These are phyloP conservation scores for Crocallis elinguaria DNA, from an alignment of 2,888 invertebrate genomes.

Conservation along the genomic window DNA sequence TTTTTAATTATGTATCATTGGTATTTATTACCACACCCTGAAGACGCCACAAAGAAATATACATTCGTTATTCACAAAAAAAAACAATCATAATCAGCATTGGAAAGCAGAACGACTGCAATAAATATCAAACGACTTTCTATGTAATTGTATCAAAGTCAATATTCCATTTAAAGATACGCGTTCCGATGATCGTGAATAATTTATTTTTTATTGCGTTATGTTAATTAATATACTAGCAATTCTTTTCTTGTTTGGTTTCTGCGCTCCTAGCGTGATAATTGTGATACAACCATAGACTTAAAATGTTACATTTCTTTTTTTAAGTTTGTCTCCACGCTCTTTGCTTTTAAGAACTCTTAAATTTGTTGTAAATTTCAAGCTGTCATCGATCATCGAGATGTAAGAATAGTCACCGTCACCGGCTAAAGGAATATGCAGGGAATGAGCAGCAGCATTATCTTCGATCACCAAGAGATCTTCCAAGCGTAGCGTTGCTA, in stretches of 20 bases:
- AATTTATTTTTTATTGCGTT: conserved; percentile 17
- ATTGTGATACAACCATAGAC: too few species aligned
- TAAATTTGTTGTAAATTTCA: too few species aligned
- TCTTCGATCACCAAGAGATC: too few species aligned
- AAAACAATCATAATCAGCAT: conserved; percentile 7
- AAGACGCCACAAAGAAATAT: not conserved
- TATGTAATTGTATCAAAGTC: conserved; percentile 27
- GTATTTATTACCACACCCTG: not conserved
- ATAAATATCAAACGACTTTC: conserved; percentile 21
- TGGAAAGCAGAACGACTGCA: conserved; percentile 17
- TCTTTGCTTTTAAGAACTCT: too few species aligned
- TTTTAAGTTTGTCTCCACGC: too few species aligned
- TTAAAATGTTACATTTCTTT: too few species aligned
- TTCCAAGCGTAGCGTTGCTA: too few species aligned
- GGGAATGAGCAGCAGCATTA: too few species aligned
- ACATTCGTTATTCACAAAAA: not conserved
- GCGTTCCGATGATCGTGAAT: conserved; percentile 7
- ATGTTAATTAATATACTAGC: conserved; percentile 5
- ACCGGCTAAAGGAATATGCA: too few species aligned
- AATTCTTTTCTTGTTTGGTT: not conserved
- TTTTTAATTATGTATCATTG: not conserved
- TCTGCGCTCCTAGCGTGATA: too few species aligned
- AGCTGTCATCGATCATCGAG: too few species aligned
- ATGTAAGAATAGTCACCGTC: too few species aligned
- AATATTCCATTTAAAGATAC: conserved; percentile 18